Base-by-base conservation (phyloP, 35 echinoderm and acorn worm genomes). In the Eucidaris tribuloides region DNA sequence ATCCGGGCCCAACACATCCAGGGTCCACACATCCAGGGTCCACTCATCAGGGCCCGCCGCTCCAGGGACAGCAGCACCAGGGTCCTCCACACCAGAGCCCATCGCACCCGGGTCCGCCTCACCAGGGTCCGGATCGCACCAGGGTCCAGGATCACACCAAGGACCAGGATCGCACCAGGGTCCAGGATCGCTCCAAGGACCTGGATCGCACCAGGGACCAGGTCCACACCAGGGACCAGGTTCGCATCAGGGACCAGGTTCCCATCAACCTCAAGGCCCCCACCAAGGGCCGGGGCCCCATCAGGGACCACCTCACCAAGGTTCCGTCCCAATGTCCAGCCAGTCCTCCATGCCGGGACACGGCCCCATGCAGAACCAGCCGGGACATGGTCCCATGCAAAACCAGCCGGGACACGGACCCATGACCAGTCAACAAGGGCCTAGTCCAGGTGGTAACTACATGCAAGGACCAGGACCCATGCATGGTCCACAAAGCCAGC, bases 341-440 rank as follows among this genome's bases (percentile, higher is more conserved):
- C 92, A 94, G 39, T 70, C 81, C 45, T 82, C 83, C 9, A 96
- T 96, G 88, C 54, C 89, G 22, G 89, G 82, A 45, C 87, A 85
- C 33, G 58, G 88, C 23, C 83, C 88, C 17, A 96, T 96, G 83
- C 79, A 27, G 38, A 87, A 82, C 81, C 85, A 84, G 38, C 65
- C 23, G 46, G 71, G 23, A 58, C 85, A 71, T 79, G 87, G 76
- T 7, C 41, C 34, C 63, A 92, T 62, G 84, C 79, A 18, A 42
- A 84, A 28, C 74, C 91, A 81, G 41, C 65, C 23, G 46, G 71
- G 23, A 58, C 85, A 71, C 66, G 87, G 76, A 9, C 41, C 34
- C 63, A 92, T 62, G 84, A 83, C 20, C 28, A 84, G 24, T 61
- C 91, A 81, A 52, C 82, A 48, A 59, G 87, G 45, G 84, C 88